Conservation (phyloP, 2,888 invertebrate genomes). For the Oscheius sp. region DNA sequence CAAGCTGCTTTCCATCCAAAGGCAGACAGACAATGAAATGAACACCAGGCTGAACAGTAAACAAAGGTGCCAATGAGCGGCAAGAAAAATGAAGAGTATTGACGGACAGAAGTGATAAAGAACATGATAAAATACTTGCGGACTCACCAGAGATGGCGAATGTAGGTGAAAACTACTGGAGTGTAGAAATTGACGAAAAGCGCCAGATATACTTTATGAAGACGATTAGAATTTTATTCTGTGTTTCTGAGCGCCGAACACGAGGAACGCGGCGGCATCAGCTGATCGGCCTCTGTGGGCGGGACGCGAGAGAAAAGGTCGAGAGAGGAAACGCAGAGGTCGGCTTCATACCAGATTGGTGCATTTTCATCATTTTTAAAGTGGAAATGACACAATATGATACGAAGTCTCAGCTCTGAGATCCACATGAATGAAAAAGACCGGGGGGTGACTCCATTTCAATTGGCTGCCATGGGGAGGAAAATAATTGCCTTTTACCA, state of each 20-base stretch:
- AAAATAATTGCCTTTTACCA: no score
- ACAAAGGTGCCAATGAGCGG: background rate
- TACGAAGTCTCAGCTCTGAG: constrained; percentile 13
- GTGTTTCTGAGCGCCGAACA: constrained; percentile 19
- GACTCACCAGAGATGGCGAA: no score
- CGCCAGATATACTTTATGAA: background rate
- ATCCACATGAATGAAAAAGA: background rate
- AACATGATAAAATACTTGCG: no score
- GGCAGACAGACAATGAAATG: constrained; percentile 7
- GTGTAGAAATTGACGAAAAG: no score
- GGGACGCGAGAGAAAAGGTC: constrained; percentile 20
- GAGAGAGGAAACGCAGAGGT: constrained; percentile 23
- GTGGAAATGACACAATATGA: constrained; percentile 21
- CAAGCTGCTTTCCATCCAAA: background rate
- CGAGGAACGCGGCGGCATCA: constrained; percentile 29
- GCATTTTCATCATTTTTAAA: constrained; percentile 30
- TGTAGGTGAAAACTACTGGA: no score
- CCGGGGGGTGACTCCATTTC: background rate
- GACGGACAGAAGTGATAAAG: background rate
- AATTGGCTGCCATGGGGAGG: no score
- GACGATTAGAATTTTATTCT: constrained; percentile 19
- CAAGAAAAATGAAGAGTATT: background rate
- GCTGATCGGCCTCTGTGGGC: constrained; percentile 30
- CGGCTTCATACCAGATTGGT: constrained; percentile 32
- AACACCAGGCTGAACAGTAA: background rate